These are phyloP conservation scores for Dendroctonus ponderosae DNA, from an alignment of 1,140 invertebrate genomes.

Conservation along the genomic window DNA sequence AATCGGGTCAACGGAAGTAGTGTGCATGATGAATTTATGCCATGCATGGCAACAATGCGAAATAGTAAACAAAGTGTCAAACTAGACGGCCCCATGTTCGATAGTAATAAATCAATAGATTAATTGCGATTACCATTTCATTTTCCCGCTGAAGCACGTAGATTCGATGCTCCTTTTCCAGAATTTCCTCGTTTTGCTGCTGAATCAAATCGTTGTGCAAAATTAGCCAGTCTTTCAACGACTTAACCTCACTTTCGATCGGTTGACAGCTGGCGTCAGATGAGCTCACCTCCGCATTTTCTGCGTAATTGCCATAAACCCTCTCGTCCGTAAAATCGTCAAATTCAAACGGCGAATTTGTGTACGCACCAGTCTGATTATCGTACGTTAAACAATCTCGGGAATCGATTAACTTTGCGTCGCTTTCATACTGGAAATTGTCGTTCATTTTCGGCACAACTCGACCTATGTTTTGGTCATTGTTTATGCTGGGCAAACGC, in stretches of 20 bases:
- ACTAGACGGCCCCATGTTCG: too few species aligned
- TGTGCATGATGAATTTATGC: too few species aligned
- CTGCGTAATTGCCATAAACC: conserved; percentile 45
- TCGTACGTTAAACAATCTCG: conserved; percentile 39
- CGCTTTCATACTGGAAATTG: conserved; percentile 47
- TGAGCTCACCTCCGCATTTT: conserved; percentile 35
- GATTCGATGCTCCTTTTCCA: conserved; percentile 66
- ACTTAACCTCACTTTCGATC: conserved; percentile 59
- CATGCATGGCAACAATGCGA: too few species aligned
- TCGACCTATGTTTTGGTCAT: conserved; percentile 50
- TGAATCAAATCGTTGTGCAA: conserved; percentile 72
- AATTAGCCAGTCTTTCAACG: conserved; percentile 66
- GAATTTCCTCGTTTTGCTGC: conserved; percentile 68
- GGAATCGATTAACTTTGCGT: conserved; percentile 45
- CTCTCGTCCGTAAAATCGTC: conserved; percentile 42
- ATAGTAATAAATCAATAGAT: neutral
- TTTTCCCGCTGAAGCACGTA: conserved; percentile 63
- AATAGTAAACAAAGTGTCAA: too few species aligned
- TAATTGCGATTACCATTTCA: conserved; percentile 57
- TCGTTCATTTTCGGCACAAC: conserved; percentile 51
- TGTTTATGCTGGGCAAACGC: conserved; percentile 41
- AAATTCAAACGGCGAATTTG: conserved; percentile 21
- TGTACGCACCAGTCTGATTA: conserved; percentile 36
- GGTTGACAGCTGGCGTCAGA: conserved; percentile 52
- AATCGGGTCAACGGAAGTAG: too few species aligned